phyloP scores from a whole-genome alignment of 2,888 invertebrate species.

The Ichneumoninae sp. region DNA sequence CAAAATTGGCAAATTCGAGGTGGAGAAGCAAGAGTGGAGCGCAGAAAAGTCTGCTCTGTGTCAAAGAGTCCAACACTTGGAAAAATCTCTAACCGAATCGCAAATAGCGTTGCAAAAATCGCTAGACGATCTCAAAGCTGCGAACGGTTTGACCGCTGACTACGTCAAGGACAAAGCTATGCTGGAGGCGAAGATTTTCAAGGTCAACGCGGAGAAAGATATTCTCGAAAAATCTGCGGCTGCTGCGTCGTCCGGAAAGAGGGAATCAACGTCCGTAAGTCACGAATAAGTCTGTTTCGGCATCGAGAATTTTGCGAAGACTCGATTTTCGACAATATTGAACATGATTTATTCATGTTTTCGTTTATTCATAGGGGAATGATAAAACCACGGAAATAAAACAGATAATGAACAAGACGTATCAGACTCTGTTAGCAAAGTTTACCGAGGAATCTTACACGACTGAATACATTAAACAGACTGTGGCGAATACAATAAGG shows the following conservation, averaged over 20 bases:
- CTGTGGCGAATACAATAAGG: slow-evolving; percentile 75
- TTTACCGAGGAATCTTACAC: slow-evolving; percentile 75
- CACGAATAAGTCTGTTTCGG: too few species aligned
- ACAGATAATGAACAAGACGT: slow-evolving; percentile 78
- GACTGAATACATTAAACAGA: slow-evolving; percentile 74
- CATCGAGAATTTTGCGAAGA: not conserved
- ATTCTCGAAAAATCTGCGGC: slow-evolving; percentile 51
- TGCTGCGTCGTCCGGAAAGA: not conserved
- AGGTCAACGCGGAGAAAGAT: slow-evolving; percentile 53
- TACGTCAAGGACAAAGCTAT: slow-evolving; percentile 68
- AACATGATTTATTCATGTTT: slow-evolving; percentile 35
- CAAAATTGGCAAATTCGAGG: slow-evolving; percentile 57
- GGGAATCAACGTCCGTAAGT: slow-evolving; percentile 38
- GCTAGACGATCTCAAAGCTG: slow-evolving; percentile 65
- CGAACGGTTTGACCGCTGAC: slow-evolving; percentile 62
- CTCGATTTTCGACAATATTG: not conserved
- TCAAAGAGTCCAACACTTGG: slow-evolving; percentile 70
- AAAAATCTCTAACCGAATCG: slow-evolving; percentile 63
- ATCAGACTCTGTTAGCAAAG: slow-evolving; percentile 73
- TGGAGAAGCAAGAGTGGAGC: slow-evolving; percentile 69
- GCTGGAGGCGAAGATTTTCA: slow-evolving; percentile 69
- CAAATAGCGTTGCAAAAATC: slow-evolving; percentile 66
- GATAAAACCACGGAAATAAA: slow-evolving; percentile 77
- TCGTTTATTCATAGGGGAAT: slow-evolving; percentile 61
- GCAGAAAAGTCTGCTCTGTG: slow-evolving; percentile 67